Base-by-base conservation (phyloP, 2,113 vertebrate genomes). In the Zosterops pallidus region DNA sequence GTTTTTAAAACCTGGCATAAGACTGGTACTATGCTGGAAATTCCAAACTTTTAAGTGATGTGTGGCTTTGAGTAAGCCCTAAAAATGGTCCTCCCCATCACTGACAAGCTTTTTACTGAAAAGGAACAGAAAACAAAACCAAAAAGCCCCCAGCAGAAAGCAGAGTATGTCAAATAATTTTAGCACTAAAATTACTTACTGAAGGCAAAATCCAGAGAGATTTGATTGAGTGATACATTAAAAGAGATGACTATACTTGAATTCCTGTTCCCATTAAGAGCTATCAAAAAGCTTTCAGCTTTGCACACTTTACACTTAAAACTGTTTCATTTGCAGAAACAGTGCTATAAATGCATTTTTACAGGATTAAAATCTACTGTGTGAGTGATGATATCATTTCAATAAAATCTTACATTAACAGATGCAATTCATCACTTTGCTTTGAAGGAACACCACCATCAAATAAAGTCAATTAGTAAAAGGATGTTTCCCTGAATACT, bases 251-350 rank as follows among this genome's bases (percentile, higher is more conserved):
- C 37, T 52, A 33, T 15, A 37, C 28, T 50, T 64, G 39, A 80
- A 88, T 78, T 92, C 91, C 62, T 88, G 39, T n/a, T 90, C 49
- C 59, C 24, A 70, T 70, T 83, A 81, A 80, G 29, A 85, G 41
- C n/a, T 37, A 89, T 55, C 65, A 83, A 76, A 96, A 95, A 89
- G 62, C 62, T 95, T 95, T 91, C 82, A 88, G 75, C 50, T 70
- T 62, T 41, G 63, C 79, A 63, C 47, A 37, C 11, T 46, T 84
- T 49, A 60, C 37, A 50, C 21, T 92, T 77, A 56, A 55, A 83
- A 85, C 23, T 24, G 64, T 39, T 41, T 83, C 55, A 79, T 65
- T 75, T 92, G 35, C 35, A 53, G 72, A 39, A 92, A 74, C 12
- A 62, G 26, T 21, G 2, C 62, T 81, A 89, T 81, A 89, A 55